Conservation (phyloP, 1,140 invertebrate genomes). For the Philotrypesis tridentata region DNA sequence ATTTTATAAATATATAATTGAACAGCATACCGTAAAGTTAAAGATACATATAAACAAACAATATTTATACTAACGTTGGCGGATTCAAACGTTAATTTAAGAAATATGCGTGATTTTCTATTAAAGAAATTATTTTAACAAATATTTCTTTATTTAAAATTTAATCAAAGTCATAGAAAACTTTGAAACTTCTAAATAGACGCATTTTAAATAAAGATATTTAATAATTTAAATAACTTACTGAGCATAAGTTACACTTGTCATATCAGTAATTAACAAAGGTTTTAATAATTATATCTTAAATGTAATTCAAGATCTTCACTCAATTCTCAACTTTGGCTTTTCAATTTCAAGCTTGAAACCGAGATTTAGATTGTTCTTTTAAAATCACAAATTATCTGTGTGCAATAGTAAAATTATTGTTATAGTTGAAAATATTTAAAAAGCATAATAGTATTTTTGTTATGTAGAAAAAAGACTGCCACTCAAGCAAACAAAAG, state of each 20-base stretch:
- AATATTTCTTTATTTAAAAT: neutral
- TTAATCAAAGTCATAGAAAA: slow-evolving; percentile 3
- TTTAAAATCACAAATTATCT: too few relatives aligned
- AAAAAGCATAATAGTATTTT: slow-evolving; percentile 3
- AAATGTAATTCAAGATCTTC: neutral
- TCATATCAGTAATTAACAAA: neutral
- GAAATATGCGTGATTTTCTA: neutral
- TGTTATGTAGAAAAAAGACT: slow-evolving; percentile 7
- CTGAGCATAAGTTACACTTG: neutral
- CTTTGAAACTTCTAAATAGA: neutral
- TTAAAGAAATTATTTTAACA: neutral
- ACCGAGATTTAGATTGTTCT: neutral
- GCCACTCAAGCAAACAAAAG: neutral
- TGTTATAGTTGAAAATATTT: neutral
- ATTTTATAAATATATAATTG: slow-evolving; percentile 32
- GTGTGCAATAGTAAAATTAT: neutral
- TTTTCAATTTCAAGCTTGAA: neutral
- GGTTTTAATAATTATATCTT: neutral
- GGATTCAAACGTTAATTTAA: slow-evolving; percentile 10
- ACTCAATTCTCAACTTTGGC: too few relatives aligned
- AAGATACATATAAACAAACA: slow-evolving; percentile 7
- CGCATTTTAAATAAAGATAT: neutral
- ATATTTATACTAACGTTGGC: neutral
- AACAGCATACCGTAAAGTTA: slow-evolving; percentile 9
- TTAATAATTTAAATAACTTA: neutral